These are phyloP conservation scores for Xenus cinereus DNA, from an alignment of 2,113 vertebrate genomes.

Conservation along the genomic window DNA sequence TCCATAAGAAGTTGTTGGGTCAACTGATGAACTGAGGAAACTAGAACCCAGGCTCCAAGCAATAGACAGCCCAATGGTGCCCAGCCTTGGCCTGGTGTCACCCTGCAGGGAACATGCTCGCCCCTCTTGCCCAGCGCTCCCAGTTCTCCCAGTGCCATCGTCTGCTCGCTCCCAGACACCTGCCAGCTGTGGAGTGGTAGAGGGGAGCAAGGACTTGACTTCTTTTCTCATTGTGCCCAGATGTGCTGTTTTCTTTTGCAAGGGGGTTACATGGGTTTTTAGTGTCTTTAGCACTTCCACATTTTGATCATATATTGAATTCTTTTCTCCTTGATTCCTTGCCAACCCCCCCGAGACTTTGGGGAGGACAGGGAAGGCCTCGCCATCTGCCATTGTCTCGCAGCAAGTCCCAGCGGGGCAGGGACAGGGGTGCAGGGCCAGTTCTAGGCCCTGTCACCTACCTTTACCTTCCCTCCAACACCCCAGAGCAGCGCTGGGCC, in stretches of 20 bases:
- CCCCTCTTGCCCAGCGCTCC: not conserved
- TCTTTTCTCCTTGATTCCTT: not conserved
- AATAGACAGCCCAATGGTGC: slow-evolving; percentile 12
- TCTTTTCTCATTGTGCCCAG: not conserved
- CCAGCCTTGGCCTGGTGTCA: not conserved
- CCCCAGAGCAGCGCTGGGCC: not conserved
- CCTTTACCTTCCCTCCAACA: not conserved
- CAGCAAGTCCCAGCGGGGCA: not conserved
- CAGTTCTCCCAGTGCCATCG: slow-evolving; percentile 10
- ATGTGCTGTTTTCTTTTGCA: not conserved
- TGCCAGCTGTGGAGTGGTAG: not conserved
- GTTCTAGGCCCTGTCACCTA: not conserved
- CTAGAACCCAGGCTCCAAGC: slow-evolving; percentile 56
- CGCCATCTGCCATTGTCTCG: not conserved
- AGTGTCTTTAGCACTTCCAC: slow-evolving; percentile 49
- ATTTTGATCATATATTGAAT: not conserved
- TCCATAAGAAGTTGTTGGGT: slow-evolving; percentile 66
- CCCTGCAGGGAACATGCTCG: slow-evolving; percentile 16
- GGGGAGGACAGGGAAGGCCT: not conserved
- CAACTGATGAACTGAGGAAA: slow-evolving; percentile 39
- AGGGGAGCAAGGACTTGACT: not conserved
- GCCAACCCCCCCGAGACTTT: not conserved
- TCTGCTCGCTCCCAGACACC: not conserved
- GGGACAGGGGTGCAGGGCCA: not conserved
- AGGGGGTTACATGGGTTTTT: not conserved